These are phyloP conservation scores for Bombus consobrinus DNA, from an alignment of 1,140 invertebrate genomes.

Conservation along the genomic window DNA sequence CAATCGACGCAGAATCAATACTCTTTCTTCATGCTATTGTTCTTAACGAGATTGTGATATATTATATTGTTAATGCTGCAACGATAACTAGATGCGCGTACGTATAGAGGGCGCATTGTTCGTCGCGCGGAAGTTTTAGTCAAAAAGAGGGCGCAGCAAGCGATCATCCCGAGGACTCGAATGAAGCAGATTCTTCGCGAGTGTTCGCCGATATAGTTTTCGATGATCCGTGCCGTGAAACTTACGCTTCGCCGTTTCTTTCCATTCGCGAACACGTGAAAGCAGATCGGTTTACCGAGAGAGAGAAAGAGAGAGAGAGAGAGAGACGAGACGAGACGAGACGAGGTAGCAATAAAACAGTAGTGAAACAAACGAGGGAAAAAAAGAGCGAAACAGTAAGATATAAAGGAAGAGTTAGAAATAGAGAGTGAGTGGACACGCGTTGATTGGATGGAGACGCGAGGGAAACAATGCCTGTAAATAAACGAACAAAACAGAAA, in stretches of 20 bases:
- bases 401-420: conserved; percentile 24
- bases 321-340: not conserved
- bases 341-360: conserved; percentile 9
- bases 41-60: conserved; percentile 75
- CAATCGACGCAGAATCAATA: conserved; percentile 32
- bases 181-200: not conserved
- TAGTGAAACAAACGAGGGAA: conserved; percentile 20
- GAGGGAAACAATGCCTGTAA: conserved; percentile 70
- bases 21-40: conserved; percentile 59
- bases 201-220: conserved; percentile 6
- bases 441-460: conserved; percentile 24
- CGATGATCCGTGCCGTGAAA: conserved; percentile 36
- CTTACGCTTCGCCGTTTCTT: conserved; percentile 34
- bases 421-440: conserved; percentile 13
- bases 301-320: not conserved
- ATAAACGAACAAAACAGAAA: conserved; percentile 60
- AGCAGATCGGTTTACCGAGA: not conserved
- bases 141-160: conserved; percentile 14
- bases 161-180: conserved; percentile 8
- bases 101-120: not conserved
- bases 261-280: not conserved
- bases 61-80: conserved; percentile 69
- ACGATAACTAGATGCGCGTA: conserved; percentile 29
- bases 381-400: not conserved
- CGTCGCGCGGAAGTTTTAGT: not conserved